phyloP scores from a whole-genome alignment of 2,797 vertebrate species.

The Cheirogaleus major region DNA sequence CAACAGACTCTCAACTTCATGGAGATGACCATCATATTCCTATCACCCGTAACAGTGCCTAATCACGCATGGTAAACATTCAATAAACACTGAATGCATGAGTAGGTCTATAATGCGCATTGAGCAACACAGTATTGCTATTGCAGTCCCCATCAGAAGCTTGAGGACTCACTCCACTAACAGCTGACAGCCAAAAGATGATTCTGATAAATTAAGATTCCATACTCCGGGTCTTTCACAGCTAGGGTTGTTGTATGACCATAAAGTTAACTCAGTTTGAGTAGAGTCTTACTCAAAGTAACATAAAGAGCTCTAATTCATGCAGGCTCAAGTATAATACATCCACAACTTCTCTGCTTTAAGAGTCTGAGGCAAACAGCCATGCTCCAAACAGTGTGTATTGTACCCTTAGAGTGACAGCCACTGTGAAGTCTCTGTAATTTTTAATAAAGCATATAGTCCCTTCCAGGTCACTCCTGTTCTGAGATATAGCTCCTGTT shows the following conservation, averaged over 20 bases:
- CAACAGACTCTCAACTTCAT: not conserved
- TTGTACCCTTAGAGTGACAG: not conserved
- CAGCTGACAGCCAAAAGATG: not conserved
- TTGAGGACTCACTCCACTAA: not conserved
- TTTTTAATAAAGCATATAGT: not conserved
- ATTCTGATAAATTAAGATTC: not conserved
- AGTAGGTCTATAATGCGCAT: not conserved
- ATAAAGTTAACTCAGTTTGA: not conserved
- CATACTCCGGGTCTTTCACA: not conserved
- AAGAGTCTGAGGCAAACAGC: not conserved
- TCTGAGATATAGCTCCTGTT: not conserved
- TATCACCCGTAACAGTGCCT: not conserved
- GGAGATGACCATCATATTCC: not conserved
- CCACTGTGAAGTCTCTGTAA: not conserved
- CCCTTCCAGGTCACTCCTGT: not conserved
- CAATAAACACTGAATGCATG: not conserved
- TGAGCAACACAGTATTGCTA: not conserved
- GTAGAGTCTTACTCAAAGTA: not conserved
- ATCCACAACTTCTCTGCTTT: not conserved
- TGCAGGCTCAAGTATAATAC: not conserved
- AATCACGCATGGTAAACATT: not conserved
- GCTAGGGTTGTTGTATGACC: not conserved
- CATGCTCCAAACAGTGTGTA: not conserved
- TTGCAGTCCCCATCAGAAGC: not conserved
- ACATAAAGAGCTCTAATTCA: not conserved